Evolutionary conservation across 1,140 invertebrate genomes (phyloP), one percentile per base, ranked within the genome.

Genomic region (Euura lappo): DNA sequence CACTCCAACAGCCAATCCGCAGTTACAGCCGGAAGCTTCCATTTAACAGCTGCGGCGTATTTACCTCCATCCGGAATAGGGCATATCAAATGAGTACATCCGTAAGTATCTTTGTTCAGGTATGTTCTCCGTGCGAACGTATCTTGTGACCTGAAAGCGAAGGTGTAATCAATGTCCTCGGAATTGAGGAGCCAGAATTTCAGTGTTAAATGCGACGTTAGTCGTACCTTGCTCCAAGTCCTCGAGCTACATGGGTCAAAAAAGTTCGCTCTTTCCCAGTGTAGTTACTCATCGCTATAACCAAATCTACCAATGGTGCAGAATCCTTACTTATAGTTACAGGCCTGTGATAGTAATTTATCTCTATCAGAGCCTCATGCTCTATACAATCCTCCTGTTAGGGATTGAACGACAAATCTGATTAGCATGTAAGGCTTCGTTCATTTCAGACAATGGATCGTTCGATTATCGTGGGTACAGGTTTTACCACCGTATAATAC

Each of bases 1-100:
- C 95, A 97, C 43, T 89, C 87, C 51, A 94, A 81, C 44, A 98
- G 80, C 96, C 96, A 98, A 11, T 92, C 84, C 43, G 92, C 91
- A 1, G 81, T 91, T 2, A 97, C 91, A 43, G 93, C 93, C 2
- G 91, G 95, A 87, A 96, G 81, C 13, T 90, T 90, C 96, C 96
- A 98, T 81, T 95, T 95, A 1, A 94, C 83, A 1, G 96, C 94
- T 6, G 94, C 96, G 47, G 86, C 84, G 85, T 96, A 97, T 83
- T 98, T 98, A 68, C 92, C 91, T 0, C 96, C 95, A 73, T 88
- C 88, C 0, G 94, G 85, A 0, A 85, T 85, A 6, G 92, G 91
- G 73, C 94, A 95, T 43, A 97, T 86, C 1, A 98, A 89, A 85
- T 96, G 95, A 0, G 95, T 96, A 64, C 81, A 85, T 13, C 74